Percentiles rank a stretch among this genome's conserved stretches.
Evolutionary conservation across 2,113 vertebrate species (phyloP).

Genomic region (Petrocephalus zakoni): DNA sequence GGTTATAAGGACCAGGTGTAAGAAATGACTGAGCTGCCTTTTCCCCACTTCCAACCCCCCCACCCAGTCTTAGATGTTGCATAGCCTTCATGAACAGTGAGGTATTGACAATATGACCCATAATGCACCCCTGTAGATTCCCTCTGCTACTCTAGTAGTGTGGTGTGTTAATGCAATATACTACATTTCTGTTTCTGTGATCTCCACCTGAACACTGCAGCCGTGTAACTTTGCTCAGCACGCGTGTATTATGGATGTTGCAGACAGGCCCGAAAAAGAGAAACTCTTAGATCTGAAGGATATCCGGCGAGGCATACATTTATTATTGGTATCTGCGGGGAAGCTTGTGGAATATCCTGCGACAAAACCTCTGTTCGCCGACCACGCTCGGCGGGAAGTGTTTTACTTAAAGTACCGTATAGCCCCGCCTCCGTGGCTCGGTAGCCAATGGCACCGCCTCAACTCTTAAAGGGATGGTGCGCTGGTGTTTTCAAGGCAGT

Average conservation of each 20-base stretch:
- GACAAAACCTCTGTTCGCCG: neutral
- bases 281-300: constrained; percentile 27
- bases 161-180: neutral
- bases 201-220: neutral
- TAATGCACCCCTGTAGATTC: neutral
- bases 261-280: neutral
- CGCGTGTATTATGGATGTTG: neutral
- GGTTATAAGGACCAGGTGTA: neutral
- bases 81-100: neutral
- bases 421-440: neutral
- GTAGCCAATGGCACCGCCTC: constrained; percentile 47
- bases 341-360: constrained; percentile 9
- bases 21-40: neutral
- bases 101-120: neutral
- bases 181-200: neutral
- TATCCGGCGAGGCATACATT: constrained; percentile 51
- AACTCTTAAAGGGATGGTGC: constrained; percentile 49
- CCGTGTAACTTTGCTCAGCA: neutral
- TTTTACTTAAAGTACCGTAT: neutral
- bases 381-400: neutral
- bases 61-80: too few species aligned
- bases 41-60: neutral
- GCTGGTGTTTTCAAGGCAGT: constrained; percentile 40
- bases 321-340: constrained; percentile 39
- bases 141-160: neutral